Evolutionary conservation across 2,888 invertebrate genomes (phyloP), one percentile per base, ranked within the genome.

Genomic region (Drosophila subsilvestris): DNA sequence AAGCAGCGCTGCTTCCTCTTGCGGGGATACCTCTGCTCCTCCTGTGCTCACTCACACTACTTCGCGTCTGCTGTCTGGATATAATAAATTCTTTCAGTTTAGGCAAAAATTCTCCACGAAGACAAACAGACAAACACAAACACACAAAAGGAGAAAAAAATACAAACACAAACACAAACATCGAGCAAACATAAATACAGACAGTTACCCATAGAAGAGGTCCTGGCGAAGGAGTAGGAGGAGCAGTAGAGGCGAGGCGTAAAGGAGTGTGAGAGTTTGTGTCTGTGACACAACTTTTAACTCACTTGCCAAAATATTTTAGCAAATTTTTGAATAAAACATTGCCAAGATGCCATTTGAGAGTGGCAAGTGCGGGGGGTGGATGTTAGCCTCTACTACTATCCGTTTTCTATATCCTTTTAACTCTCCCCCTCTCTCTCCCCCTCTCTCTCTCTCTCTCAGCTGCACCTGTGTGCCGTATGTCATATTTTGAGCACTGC

Each of bases 31-130:
- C 25, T 6, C 6, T 22, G 22, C 22, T 47, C 22, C 49, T 37
- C 22, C 53, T 25, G 55, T 51, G 25, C 25, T 25, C 25, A 25
- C 6, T n/a, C n/a, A 25, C 56, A 54, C 54, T 69, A n/a, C 43
- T 48, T 57, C 45, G 55, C 47, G 25, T 61, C 37, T 60, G 37
- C 63, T 76, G 66, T 29, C 67, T 67, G 37, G 76, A 79, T 77
- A 88, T 88, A 88, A 85, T 86, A 86, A 88, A 86, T 86, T 86
- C 87, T 73, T 80, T 84, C 81, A 86, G 85, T 88, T 81, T 80
- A 60, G 69, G 81, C 76, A 66, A 65, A 83, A 86, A 79, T 86
- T 75, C 84, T 83, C 68, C 60, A 42, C 63, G 63, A 83, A 83
- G 68, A 78, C 69, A 78, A 79, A 79, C 70, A 37, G 0, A 69